Evolutionary conservation across 2,797 vertebrate species (phyloP).

Genomic region (Ara ararauna): DNA sequence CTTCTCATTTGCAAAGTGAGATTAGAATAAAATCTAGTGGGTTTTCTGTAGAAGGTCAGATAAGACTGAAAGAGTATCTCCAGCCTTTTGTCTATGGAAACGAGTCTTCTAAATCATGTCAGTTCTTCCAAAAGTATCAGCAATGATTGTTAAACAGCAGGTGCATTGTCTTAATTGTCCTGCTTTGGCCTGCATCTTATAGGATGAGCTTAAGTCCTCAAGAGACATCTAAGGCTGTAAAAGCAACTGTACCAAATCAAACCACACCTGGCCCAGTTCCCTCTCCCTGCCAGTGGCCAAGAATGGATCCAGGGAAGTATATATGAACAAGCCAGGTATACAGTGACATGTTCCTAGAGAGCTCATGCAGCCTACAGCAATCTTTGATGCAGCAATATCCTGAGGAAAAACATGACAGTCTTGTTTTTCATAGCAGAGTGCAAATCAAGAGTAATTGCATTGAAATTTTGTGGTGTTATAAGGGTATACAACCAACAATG

Average conservation of each 20-base stretch:
- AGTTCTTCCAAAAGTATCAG: not conserved
- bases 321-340: not conserved
- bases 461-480: slow-evolving; percentile 31
- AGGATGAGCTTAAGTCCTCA: not conserved
- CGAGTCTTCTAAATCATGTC: not conserved
- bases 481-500: not conserved
- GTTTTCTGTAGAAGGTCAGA: slow-evolving; percentile 33
- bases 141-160: not conserved
- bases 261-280: not conserved
- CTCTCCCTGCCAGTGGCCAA: not conserved
- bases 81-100: slow-evolving; percentile 15
- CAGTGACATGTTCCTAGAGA: not conserved
- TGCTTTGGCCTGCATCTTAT: not conserved
- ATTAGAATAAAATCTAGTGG: slow-evolving; percentile 5
- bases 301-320: not conserved
- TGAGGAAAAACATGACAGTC: not conserved
- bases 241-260: not conserved
- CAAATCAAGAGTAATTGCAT: slow-evolving; percentile 34
- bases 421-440: slow-evolving; percentile 1
- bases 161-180: not conserved
- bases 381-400: not conserved
- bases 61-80: slow-evolving; percentile 34
- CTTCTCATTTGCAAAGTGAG: slow-evolving; percentile 8
- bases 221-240: not conserved
- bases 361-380: not conserved